Evolutionary conservation across 2,797 vertebrate genomes (phyloP).

Genomic region (Saxicola maurus): DNA sequence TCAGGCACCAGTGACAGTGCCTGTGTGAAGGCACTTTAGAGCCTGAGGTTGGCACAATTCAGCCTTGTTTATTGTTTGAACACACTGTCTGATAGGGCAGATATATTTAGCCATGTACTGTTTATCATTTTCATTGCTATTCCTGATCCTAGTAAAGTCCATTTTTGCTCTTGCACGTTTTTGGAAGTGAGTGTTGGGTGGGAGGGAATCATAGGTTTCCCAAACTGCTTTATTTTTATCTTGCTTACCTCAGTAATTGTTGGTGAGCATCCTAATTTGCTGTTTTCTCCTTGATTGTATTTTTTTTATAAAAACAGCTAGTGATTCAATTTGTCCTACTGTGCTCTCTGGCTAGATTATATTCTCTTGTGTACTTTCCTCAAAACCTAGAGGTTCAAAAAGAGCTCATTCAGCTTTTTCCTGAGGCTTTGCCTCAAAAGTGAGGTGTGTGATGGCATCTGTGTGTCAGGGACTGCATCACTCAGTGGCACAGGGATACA

Average conservation of each 20-base stretch:
- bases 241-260: not conserved
- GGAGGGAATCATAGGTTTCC: not conserved
- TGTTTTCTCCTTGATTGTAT: not conserved
- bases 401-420: fast-evolving
- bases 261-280: not conserved
- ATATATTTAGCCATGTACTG: not conserved
- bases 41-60: not conserved
- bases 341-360: not conserved
- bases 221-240: not conserved
- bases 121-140: not conserved
- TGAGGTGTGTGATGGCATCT: not conserved
- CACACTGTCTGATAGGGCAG: not conserved
- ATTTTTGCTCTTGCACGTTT: not conserved
- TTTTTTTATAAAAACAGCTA: not conserved
- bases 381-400: not conserved
- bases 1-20: not conserved
- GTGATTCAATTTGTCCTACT: not conserved
- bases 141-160: not conserved
- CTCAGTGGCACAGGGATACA: not conserved
- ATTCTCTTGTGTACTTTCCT: not conserved
- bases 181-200: fast-evolving
- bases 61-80: not conserved
- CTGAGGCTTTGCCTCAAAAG: not conserved
- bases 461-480: not conserved
- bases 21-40: not conserved